Percentiles rank a stretch among this genome's conserved stretches.
These are phyloP conservation scores for Itoplectis maculator DNA, from an alignment of 2,888 invertebrate species.

Conservation along the genomic window DNA sequence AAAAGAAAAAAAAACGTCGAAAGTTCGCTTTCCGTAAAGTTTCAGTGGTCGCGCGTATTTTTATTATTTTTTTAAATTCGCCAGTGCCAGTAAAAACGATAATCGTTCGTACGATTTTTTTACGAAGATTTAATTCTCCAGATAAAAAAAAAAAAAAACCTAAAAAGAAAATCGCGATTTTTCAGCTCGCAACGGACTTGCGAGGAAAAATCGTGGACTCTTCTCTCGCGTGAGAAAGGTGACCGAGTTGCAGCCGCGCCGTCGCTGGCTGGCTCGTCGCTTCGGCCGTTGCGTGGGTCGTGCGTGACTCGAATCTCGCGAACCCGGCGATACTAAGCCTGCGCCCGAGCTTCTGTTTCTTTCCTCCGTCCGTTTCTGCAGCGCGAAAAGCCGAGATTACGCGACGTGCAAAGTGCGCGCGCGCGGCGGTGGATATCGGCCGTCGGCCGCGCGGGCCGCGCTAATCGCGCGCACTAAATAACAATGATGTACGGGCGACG, in stretches of 20 bases:
- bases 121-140: no score
- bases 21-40: no score
- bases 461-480: slow-evolving; percentile 30
- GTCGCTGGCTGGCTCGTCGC: slow-evolving; percentile 29
- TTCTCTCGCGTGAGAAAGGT: slow-evolving; percentile 21
- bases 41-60: neutral
- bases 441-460: neutral
- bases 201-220: neutral
- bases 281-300: slow-evolving; percentile 37
- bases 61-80: no score
- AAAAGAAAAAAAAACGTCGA: no score
- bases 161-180: neutral
- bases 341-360: no score
- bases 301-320: slow-evolving; percentile 14
- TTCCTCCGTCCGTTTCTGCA: neutral
- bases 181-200: neutral
- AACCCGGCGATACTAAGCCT: neutral
- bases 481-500: slow-evolving; percentile 36
- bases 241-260: neutral
- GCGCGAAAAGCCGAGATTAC: neutral
- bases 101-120: no score
- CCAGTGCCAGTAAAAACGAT: no score
- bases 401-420: slow-evolving; percentile 1
- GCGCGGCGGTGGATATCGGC: slow-evolving; percentile 1
- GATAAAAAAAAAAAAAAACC: neutral